Evolutionary conservation across 2,113 vertebrate species (phyloP), one percentile per base, ranked within the genome.

Genomic region (Myotis davidii): DNA sequence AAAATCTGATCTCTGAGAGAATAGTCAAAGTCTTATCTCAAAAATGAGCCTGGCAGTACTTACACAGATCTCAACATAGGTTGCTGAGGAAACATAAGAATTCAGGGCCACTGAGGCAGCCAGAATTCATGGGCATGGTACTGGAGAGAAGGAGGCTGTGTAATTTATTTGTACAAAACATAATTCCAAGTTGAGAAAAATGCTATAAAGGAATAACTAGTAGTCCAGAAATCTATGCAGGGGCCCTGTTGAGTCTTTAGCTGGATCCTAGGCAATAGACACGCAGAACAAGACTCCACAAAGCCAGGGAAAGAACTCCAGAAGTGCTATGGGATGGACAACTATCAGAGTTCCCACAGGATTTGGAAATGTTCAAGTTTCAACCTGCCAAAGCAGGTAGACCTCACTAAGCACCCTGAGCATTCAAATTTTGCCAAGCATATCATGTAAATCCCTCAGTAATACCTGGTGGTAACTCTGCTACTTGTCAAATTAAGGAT

Each of bases 101-200:
- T 89, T 69, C 42, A 34, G 78, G 42, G 39, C 18, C 88, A 85
- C 13, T n/a, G 59, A 93, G 39, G 39, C 65, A 92, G 59, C 85
- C 72, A 25, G 56, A 92, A 94, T 85, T 89, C 21, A 37, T 18
- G 9, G 23, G 32, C 25, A 34, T 27, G 5, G 29, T 42, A 20
- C 32, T 37, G 27, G 32, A 81, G 14, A 91, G 45, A 69, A 88
- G 27, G 29, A 45, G 23, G 23, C 16, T 93, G 4, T 64, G 64
- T 76, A 14, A 73, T 76, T 85, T 88, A 12, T 61, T 59, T 86
- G 34, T 61, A 85, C 42, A 96, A 84, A 96, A 85, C 9, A 27
- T 90, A 91, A 93, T 74, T 91, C 32, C 64, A 79, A 70, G 13
- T 69, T 94, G 69, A 94, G 52, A 76, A 95, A 77, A 81, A 29